A percentile compares a stretch with the other conserved stretches of the same genome.
phyloP scores from a whole-genome alignment of 2,888 invertebrate species.

The Cerastis rubricosa region DNA sequence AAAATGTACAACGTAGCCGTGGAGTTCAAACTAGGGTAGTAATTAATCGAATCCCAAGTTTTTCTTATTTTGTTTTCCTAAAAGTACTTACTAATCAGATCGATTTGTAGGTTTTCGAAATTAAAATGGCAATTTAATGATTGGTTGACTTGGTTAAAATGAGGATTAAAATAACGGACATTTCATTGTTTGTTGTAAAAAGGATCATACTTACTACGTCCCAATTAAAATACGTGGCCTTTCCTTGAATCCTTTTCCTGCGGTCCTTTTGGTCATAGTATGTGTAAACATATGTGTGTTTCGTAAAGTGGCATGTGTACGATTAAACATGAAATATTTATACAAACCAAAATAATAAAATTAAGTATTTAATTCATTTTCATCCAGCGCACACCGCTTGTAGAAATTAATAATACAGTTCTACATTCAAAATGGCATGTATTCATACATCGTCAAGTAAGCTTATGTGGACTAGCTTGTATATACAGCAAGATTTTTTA shows the following conservation, averaged over 20 bases:
- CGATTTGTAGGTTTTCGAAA: not conserved
- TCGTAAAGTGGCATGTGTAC: not conserved
- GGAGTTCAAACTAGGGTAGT: not conserved
- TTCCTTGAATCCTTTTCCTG: not conserved
- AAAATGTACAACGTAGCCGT: not conserved
- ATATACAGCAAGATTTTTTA: too few relatives aligned
- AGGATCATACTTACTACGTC: not conserved
- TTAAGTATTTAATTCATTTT: not conserved
- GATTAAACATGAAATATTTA: not conserved
- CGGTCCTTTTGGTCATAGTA: not conserved
- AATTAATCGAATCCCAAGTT: too few relatives aligned
- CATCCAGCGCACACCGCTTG: not conserved
- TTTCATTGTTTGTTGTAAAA: not conserved
- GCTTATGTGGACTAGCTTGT: too few relatives aligned
- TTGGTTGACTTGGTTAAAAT: not conserved
- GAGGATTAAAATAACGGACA: not conserved
- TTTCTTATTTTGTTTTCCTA: not conserved
- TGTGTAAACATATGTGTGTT: not conserved
- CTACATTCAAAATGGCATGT: not conserved
- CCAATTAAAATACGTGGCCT: not conserved
- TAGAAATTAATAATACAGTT: not conserved
- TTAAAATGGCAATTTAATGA: not conserved
- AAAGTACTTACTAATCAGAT: not conserved
- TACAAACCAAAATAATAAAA: conserved; percentile 1
- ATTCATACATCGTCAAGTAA: not conserved